Base-by-base conservation (phyloP, 1,140 invertebrate genomes). In the Drosophila ficusphila region DNA sequence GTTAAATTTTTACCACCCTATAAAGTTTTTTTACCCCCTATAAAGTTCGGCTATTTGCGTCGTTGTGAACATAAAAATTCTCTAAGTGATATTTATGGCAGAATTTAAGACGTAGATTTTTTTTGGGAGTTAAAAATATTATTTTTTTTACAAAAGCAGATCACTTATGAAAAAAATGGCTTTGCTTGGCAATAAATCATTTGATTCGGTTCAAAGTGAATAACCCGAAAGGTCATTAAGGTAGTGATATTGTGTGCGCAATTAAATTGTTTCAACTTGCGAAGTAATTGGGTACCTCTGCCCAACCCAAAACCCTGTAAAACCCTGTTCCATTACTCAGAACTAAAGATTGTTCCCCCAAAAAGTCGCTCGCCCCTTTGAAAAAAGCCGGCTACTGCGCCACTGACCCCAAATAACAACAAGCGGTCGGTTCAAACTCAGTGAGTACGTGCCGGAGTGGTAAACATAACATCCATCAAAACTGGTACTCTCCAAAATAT, bases 401-500 rank as follows among this genome's bases (percentile, higher is more conserved):
- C 79, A 31, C 62, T 82, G 79, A 36, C 49, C 49, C 19, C 23
- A 47, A 39, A 33, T 36, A 42, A 82, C 53, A 82, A 62, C 68
- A 78, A 51, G 0, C n/a, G 4, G 52, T 46, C 29, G 54, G 52
- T 54, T 51, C 18, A 54, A 75, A 65, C 21, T 21, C 21, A 53
- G 48, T 51, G 60, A 70, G 76, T 64, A 62, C 52, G 70, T 69
- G 69, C 61, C 27, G 38, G 34, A 71, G 67, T 39, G 38, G 48
- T 21, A 58, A 75, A 67, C 79, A n/a, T n/a, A 72, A 74, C 52
- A 73, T 79, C 47, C 52, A 85, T 68, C 65, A 65, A 71, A 86
- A 69, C 79, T 72, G 72, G 79, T 85, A 86, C 76, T n/a, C n/a
- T n/a, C n/a, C n/a, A 65, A 79, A 79, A 61, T 39, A 62, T 48